phyloP scores from a whole-genome alignment of 2,888 invertebrate species.

The Acronicta alni region DNA sequence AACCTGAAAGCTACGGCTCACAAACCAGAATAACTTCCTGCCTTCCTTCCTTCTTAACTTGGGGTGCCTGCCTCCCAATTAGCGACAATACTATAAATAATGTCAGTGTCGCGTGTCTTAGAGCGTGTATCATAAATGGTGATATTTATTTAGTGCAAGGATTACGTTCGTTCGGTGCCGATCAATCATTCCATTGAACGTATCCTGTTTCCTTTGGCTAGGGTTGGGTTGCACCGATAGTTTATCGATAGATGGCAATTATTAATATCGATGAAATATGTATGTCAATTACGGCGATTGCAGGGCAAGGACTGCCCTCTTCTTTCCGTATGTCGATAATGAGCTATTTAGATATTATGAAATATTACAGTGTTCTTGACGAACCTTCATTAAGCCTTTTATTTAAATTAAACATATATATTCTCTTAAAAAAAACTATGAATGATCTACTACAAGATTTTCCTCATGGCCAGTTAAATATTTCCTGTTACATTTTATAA shows the following conservation, averaged over 20 bases:
- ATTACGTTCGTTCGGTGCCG: constrained; percentile 86
- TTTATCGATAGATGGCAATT: constrained; percentile 54
- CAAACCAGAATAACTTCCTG: neutral
- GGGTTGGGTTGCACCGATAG: constrained; percentile 72
- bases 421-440: constrained; percentile 22
- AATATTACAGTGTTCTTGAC: no score
- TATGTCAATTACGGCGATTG: neutral
- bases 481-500: constrained; percentile 40
- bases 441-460: constrained; percentile 30
- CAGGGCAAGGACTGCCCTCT: no score
- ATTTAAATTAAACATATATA: constrained; percentile 22
- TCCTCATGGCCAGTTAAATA: constrained; percentile 27
- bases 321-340: no score
- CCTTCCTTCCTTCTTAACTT: no score
- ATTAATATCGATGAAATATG: constrained; percentile 37
- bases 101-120: constrained; percentile 54
- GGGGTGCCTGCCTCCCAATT: constrained; percentile 27
- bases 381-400: constrained; percentile 11
- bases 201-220: constrained; percentile 86
- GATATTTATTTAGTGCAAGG: constrained; percentile 85
- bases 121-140: constrained; percentile 65
- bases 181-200: constrained; percentile 89
- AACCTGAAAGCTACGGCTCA: neutral
- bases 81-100: constrained; percentile 52
- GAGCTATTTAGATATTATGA: no score